Conservation (phyloP, 1,140 invertebrate genomes). For the Saccostrea glomerata region DNA sequence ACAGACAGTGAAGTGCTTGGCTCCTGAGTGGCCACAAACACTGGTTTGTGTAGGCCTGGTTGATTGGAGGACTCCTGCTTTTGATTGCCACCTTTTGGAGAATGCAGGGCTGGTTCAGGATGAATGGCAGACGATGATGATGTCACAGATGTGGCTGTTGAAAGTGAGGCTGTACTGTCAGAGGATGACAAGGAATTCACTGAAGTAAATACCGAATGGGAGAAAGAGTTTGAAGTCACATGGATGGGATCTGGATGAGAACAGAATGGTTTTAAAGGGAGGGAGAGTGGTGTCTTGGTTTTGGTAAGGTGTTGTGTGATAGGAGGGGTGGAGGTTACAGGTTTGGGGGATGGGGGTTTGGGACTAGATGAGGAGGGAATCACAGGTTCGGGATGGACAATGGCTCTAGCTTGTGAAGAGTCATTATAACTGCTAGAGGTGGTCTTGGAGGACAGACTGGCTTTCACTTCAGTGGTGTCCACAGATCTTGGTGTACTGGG, state of each 20-base stretch:
- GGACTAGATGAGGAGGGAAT: conserved; percentile 31
- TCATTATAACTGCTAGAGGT: conserved; percentile 33
- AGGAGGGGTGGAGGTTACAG: conserved; percentile 67
- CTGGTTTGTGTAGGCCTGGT: conserved; percentile 9
- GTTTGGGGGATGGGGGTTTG: conserved; percentile 41
- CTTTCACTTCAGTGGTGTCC: conserved; percentile 61
- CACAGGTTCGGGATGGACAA: conserved; percentile 41
- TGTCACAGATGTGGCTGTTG: conserved; percentile 11
- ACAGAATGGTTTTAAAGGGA: conserved; percentile 38
- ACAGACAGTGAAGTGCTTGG: conserved; percentile 7
- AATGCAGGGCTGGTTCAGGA: conserved; percentile 27
- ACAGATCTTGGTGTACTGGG: conserved; percentile 73
- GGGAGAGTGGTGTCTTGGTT: conserved; percentile 54
- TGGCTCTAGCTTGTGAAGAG: neutral
- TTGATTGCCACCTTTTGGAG: conserved; percentile 15
- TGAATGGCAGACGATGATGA: conserved; percentile 4
- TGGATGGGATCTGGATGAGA: conserved; percentile 27
- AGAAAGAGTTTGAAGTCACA: conserved; percentile 24
- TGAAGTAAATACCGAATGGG: conserved; percentile 42
- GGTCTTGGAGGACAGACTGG: neutral
- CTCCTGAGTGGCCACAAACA: neutral
- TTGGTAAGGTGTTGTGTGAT: conserved; percentile 68
- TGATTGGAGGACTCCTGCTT: conserved; percentile 22
- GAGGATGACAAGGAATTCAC: conserved; percentile 38
- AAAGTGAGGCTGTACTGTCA: neutral